Conservation (phyloP, 2,797 vertebrate genomes). For the Macropodus opercularis region DNA sequence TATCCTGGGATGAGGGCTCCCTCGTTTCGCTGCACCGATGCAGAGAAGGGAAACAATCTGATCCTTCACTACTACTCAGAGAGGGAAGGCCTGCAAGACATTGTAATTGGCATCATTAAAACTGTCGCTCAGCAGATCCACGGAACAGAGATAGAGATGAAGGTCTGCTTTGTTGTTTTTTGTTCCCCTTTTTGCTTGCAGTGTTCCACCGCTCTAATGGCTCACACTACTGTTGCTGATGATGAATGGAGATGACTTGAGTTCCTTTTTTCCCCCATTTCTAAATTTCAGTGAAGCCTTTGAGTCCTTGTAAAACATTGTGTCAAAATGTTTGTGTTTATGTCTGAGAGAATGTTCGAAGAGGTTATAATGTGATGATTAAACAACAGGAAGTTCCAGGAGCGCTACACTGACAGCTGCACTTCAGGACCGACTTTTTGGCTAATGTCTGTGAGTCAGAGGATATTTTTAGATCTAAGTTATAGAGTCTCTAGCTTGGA, state of each 20-base stretch:
- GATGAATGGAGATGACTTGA: slow-evolving; percentile 39
- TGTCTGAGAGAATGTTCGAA: slow-evolving; percentile 30
- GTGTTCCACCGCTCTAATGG: slow-evolving; percentile 22
- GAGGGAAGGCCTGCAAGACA: slow-evolving; percentile 98
- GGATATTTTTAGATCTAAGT: slow-evolving; percentile 74
- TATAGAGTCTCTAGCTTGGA: slow-evolving; percentile 48
- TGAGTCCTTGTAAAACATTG: slow-evolving; percentile 15
- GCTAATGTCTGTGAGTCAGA: slow-evolving; percentile 65
- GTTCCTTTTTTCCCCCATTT: background rate
- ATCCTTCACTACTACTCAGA: slow-evolving; percentile 99
- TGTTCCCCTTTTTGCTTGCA: slow-evolving; percentile 3
- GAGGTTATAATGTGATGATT: slow-evolving; percentile 38
- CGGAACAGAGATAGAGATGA: slow-evolving; percentile 98
- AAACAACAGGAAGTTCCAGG: slow-evolving; percentile 47
- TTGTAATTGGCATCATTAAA: slow-evolving; percentile 99
- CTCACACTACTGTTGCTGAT: slow-evolving; percentile 25
- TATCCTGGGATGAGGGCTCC: slow-evolving; percentile 98
- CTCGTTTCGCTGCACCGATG: slow-evolving; percentile 97
- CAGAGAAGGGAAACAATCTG: slow-evolving; percentile 95
- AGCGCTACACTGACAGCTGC: slow-evolving; percentile 27
- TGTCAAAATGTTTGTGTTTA: slow-evolving; percentile 23
- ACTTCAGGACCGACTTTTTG: slow-evolving; percentile 53
- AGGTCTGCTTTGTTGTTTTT: slow-evolving; percentile 81
- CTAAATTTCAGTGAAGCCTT: slow-evolving; percentile 17
- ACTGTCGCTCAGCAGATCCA: slow-evolving; percentile 99